These are phyloP conservation scores for Pyralis farinalis DNA, from an alignment of 2,888 invertebrate genomes.

Conservation along the genomic window DNA sequence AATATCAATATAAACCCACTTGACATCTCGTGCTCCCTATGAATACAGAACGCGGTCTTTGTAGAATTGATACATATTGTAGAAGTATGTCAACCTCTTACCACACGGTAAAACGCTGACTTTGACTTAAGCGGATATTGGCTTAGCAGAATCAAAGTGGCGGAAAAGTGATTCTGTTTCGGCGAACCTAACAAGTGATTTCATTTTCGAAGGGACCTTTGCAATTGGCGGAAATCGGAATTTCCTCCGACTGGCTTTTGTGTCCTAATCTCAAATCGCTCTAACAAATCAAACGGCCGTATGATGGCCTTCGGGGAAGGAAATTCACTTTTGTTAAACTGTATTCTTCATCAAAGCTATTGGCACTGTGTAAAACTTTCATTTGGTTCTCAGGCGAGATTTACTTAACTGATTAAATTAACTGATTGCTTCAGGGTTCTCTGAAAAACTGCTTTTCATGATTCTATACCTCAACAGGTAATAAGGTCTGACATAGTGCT, in stretches of 20 bases:
- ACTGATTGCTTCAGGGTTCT: background rate
- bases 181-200: slow-evolving; percentile 51
- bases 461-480: too few relatives aligned
- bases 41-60: slow-evolving; percentile 4
- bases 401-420: slow-evolving; percentile 2
- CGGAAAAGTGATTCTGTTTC: slow-evolving; percentile 61
- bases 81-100: slow-evolving; percentile 24
- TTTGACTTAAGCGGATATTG: slow-evolving; percentile 39
- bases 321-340: slow-evolving; percentile 30
- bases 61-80: slow-evolving; percentile 5
- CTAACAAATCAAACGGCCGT: slow-evolving; percentile 50
- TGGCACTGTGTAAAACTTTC: slow-evolving; percentile 19
- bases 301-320: slow-evolving; percentile 25
- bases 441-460: slow-evolving; percentile 1
- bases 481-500: too few relatives aligned
- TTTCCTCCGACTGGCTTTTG: slow-evolving; percentile 47
- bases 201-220: slow-evolving; percentile 49
- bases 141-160: slow-evolving; percentile 42
- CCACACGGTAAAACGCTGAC: slow-evolving; percentile 30
- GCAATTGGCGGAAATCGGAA: slow-evolving; percentile 63
- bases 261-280: slow-evolving; percentile 49
- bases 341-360: slow-evolving; percentile 17
- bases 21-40: slow-evolving; percentile 1
- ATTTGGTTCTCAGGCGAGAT: background rate
- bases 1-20: slow-evolving; percentile 1